A percentile compares a stretch with the other conserved stretches of the same genome.
Conservation (phyloP, 2,888 invertebrate species). For the Bimastos eiseni region DNA sequence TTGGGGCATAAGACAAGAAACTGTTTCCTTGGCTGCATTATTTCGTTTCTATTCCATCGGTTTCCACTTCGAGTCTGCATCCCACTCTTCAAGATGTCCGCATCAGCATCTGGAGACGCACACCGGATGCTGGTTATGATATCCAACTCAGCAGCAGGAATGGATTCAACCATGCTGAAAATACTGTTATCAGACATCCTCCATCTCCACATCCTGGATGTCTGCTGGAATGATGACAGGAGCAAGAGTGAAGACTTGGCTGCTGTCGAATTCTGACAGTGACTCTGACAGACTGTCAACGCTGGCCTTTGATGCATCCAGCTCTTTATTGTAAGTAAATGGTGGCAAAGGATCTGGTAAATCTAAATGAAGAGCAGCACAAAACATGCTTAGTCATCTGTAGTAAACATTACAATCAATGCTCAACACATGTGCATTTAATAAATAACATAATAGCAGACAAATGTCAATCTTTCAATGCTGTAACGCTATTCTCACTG, state of each 20-base stretch:
- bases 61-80: not conserved
- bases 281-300: conserved; percentile 9
- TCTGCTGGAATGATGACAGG: conserved; percentile 7
- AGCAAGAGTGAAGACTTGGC: not conserved
- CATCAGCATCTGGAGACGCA: not conserved
- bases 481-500: no score
- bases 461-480: no score
- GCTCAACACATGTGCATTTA: not conserved
- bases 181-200: conserved; percentile 24
- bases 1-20: not conserved
- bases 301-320: not conserved
- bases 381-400: not conserved
- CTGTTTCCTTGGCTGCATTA: not conserved
- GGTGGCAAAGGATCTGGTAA: conserved; percentile 25
- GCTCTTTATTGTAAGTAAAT: not conserved
- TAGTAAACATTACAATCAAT: not conserved
- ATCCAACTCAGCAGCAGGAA: not conserved
- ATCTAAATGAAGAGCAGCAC: not conserved
- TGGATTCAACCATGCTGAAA: not conserved
- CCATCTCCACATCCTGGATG: conserved; percentile 34
- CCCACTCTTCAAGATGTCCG: not conserved
- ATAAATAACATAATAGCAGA: no score
- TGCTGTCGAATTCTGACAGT: conserved; percentile 8
- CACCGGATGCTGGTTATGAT: not conserved
- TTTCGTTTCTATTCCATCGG: not conserved